A percentile compares a stretch with the other conserved stretches of the same genome.
These are phyloP conservation scores for Neodiprion pinetum DNA, from an alignment of 1,140 invertebrate genomes.

Conservation along the genomic window DNA sequence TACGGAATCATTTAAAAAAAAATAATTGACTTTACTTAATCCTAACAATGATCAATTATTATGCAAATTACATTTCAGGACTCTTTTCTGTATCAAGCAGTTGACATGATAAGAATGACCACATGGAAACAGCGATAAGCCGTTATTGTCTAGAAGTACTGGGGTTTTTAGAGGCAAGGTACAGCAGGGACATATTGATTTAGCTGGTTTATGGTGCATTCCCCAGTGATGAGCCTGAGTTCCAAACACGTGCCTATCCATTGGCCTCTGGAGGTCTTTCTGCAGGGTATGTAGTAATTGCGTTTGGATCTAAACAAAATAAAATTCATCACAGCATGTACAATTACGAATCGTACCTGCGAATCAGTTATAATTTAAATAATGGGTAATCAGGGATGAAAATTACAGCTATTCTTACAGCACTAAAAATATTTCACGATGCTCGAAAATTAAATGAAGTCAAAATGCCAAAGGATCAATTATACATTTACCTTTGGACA, in stretches of 20 bases:
- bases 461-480: not conserved
- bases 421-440: no score
- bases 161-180: constrained; percentile 55
- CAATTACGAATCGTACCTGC: no score
- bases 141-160: constrained; percentile 54
- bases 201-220: constrained; percentile 46
- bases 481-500: constrained; percentile 43
- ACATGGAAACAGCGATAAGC: constrained; percentile 57
- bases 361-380: no score
- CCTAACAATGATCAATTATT: constrained; percentile 18
- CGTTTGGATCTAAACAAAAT: constrained; percentile 39
- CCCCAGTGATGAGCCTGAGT: constrained; percentile 58
- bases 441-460: not conserved
- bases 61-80: constrained; percentile 54
- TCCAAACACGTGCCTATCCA: constrained; percentile 44
- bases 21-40: no score
- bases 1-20: no score
- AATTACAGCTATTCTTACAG: no score
- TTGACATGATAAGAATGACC: constrained; percentile 60
- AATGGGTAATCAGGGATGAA: no score
- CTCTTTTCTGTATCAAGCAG: constrained; percentile 59
- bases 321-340: not conserved
- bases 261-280: constrained; percentile 39
- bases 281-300: constrained; percentile 41
- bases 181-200: constrained; percentile 53